Evolutionary conservation across 2,113 vertebrate genomes (phyloP).

Genomic region (Rhagologus leucostigma): DNA sequence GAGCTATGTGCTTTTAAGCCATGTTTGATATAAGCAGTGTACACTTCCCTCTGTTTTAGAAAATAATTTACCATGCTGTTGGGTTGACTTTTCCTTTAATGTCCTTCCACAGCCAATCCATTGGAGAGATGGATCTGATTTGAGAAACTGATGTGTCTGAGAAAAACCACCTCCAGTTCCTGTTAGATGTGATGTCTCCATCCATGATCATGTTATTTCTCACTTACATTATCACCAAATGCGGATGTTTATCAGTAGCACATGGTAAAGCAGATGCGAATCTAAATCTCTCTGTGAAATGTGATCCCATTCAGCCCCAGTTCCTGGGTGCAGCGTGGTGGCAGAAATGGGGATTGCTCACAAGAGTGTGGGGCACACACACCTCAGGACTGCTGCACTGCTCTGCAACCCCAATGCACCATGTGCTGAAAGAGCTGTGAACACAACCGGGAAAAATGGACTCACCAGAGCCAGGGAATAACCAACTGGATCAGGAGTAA

Average conservation of each 20-base stretch:
- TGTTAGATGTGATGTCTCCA: background rate
- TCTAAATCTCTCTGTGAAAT: background rate
- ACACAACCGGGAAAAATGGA: accelerated
- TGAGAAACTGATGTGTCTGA: background rate
- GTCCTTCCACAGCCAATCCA: background rate
- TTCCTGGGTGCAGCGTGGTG: background rate
- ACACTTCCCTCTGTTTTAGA: background rate
- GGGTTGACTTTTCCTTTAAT: background rate
- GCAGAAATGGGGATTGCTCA: background rate
- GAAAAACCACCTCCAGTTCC: background rate
- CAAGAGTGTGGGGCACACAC: accelerated
- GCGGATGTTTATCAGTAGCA: background rate
- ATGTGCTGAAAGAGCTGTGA: background rate
- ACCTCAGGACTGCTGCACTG: accelerated
- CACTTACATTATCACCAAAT: background rate
- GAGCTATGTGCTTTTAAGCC: background rate
- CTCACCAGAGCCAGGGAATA: background rate
- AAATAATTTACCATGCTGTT: background rate
- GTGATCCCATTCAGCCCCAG: background rate
- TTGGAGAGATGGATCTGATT: background rate
- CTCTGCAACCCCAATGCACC: background rate
- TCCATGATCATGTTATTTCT: accelerated
- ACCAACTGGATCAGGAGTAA: background rate
- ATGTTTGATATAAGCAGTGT: background rate
- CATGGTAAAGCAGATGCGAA: background rate